phyloP scores from a whole-genome alignment of 2,113 vertebrate species.

The Hippocampus zosterae region DNA sequence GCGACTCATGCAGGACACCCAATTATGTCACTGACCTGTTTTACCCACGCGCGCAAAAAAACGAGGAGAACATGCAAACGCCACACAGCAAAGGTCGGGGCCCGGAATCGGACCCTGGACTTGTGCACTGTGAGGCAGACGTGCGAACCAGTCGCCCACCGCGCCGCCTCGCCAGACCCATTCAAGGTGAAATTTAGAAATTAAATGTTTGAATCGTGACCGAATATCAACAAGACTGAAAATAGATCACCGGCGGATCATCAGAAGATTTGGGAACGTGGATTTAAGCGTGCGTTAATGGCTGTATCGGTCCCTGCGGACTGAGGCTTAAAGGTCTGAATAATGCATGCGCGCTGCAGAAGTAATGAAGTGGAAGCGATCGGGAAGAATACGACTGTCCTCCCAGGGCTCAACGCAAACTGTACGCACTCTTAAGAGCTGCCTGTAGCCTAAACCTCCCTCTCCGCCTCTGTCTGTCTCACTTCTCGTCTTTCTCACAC shows the following conservation, averaged over 20 bases:
- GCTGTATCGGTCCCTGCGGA: conserved; percentile 68
- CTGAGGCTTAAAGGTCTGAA: conserved; percentile 62
- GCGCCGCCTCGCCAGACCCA: too few species aligned
- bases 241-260: conserved; percentile 36
- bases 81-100: too few species aligned
- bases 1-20: too few species aligned
- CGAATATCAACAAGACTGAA: neutral
- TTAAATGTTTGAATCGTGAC: neutral
- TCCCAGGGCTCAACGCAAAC: conserved; percentile 68
- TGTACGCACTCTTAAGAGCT: conserved; percentile 67
- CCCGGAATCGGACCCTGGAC: too few species aligned
- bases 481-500: conserved; percentile 30
- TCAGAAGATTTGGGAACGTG: conserved; percentile 40
- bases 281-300: conserved; percentile 72
- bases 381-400: conserved; percentile 64
- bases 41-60: too few species aligned
- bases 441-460: conserved; percentile 55
- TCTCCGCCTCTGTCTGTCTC: conserved; percentile 34
- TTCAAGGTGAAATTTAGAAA: neutral
- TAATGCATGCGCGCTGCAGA: conserved; percentile 69
- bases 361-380: conserved; percentile 77
- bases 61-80: too few species aligned
- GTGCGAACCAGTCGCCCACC: too few species aligned
- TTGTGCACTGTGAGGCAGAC: too few species aligned
- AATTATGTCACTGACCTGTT: too few species aligned